Percentiles rank a stretch among this genome's conserved stretches.
These are phyloP conservation scores for Diadumene lineata DNA, from an alignment of 92 coral and sea anemone species.

Conservation along the genomic window DNA sequence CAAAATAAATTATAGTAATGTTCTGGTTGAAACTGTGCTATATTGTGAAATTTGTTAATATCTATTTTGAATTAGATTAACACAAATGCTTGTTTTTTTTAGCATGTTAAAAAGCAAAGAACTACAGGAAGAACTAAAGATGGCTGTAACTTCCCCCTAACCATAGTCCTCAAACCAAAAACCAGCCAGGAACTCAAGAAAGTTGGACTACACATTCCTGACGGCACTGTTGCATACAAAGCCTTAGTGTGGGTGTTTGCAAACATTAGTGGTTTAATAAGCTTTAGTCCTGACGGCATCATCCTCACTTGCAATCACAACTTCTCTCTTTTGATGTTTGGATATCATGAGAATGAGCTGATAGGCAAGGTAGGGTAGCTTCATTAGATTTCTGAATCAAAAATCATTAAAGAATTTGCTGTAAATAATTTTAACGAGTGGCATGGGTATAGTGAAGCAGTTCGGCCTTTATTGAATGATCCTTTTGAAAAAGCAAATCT, in stretches of 20 bases:
- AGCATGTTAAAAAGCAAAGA: constrained; percentile 80
- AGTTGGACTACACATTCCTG: constrained; percentile 38
- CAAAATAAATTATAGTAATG: no score
- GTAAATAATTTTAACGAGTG: no score
- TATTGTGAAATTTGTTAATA: no score
- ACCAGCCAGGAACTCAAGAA: constrained; percentile 56
- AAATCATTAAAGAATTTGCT: no score
- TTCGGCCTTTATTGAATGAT: no score
- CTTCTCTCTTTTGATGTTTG: constrained; percentile 89
- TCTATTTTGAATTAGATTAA: no score
- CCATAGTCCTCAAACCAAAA: constrained; percentile 71
- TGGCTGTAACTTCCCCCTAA: constrained; percentile 91
- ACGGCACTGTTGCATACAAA: constrained; percentile 55
- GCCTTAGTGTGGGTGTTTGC: constrained; percentile 92
- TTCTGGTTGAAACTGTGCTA: no score
- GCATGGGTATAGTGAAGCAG: no score
- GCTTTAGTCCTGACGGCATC: constrained; percentile 76
- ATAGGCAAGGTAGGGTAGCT: constrained; percentile 85
- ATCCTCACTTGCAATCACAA: constrained; percentile 87
- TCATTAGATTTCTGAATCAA: no score
- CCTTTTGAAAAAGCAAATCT: not conserved
- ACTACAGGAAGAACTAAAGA: constrained; percentile 94
- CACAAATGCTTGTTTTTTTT: no score
- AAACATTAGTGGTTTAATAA: constrained; percentile 90
- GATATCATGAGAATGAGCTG: constrained; percentile 79